Evolutionary conservation across 2,113 vertebrate species (phyloP), one percentile per base, ranked within the genome.

Genomic region (Actenoides hombroni): DNA sequence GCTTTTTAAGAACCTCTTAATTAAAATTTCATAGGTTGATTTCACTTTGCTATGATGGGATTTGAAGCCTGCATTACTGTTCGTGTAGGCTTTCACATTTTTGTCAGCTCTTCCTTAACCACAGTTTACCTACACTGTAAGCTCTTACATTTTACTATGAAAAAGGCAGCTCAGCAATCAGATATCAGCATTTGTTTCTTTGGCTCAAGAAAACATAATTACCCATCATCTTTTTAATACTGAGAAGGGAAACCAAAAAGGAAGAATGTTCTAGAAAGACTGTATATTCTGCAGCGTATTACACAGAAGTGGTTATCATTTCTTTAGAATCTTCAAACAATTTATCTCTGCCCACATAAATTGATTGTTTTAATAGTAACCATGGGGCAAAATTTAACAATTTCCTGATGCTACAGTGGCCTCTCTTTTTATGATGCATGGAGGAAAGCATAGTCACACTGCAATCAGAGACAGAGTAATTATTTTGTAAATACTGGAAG

Each of bases 111-210:
- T 70, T 86, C 21, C 13, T 49, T 63, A 59, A 71, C 49, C 16
- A 9, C 59, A 49, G 40, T 80, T 76, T 39, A 65, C 42, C 53
- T 76, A 10, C 13, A 29, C 14, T 24, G 2, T 59, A 74, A 84
- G 33, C 7, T 74, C 11, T 65, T 74, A 24, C 11, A 26, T 69
- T 69, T 75, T 75, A 49, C 8, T 77, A 11, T 40, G 16, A 75
- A 28, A 48, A 64, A 37, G 35, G 11, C 31, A 87, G 46, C 8
- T 57, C 33, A 56, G 51, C 0, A 0, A 13, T 64, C 3, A 0
- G 7, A 5, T 64, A 11, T 29, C 37, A 46, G 6, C 64, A 67
- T 81, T 63, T 75, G 33, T 76, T 68, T 90, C 37, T 86, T 90
- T 63, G 21, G 33, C 60, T 91, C 31, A 37, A 59, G n/a, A 67